These are phyloP conservation scores for Subacronicta megacephala DNA, from an alignment of 2,888 invertebrate species.

Conservation along the genomic window DNA sequence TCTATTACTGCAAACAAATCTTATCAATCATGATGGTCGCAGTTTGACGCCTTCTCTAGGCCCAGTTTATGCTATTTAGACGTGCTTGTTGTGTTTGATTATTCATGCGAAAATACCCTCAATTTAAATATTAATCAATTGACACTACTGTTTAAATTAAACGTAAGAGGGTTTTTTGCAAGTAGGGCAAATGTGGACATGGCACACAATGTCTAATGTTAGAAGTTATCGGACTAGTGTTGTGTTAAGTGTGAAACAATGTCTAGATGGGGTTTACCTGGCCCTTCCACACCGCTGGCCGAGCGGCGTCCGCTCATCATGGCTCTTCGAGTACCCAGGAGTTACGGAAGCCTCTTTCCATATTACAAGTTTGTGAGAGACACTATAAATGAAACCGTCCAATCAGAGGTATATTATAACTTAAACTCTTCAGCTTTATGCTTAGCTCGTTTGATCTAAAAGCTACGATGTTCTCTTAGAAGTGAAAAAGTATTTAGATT, in stretches of 20 bases:
- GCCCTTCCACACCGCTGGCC: conserved; percentile 69
- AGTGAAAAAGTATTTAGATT: no score
- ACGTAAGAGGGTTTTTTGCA: conserved; percentile 28
- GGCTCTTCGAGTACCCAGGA: conserved; percentile 83
- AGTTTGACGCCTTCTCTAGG: conserved; percentile 56
- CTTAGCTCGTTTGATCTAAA: no score
- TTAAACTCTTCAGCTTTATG: neutral
- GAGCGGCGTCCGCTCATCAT: conserved; percentile 82
- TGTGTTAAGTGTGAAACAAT: conserved; percentile 65
- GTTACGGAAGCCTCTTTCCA: conserved; percentile 91
- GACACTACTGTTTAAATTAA: conserved; percentile 18
- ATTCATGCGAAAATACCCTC: conserved; percentile 42
- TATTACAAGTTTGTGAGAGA: conserved; percentile 90
- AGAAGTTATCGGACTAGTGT: conserved; percentile 69
- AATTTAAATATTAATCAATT: conserved; percentile 19
- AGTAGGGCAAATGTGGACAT: conserved; percentile 71
- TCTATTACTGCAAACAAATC: conserved; percentile 76
- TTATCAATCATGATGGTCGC: conserved; percentile 75
- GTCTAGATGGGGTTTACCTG: conserved; percentile 69
- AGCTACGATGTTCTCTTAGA: no score
- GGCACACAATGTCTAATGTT: conserved; percentile 70
- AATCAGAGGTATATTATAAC: conserved; percentile 70
- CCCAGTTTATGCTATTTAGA: conserved; percentile 17
- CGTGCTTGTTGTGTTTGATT: neutral
- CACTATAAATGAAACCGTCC: conserved; percentile 76